phyloP scores from a whole-genome alignment of 2,113 vertebrate genomes.

The Girardinichthys multiradiatus region DNA sequence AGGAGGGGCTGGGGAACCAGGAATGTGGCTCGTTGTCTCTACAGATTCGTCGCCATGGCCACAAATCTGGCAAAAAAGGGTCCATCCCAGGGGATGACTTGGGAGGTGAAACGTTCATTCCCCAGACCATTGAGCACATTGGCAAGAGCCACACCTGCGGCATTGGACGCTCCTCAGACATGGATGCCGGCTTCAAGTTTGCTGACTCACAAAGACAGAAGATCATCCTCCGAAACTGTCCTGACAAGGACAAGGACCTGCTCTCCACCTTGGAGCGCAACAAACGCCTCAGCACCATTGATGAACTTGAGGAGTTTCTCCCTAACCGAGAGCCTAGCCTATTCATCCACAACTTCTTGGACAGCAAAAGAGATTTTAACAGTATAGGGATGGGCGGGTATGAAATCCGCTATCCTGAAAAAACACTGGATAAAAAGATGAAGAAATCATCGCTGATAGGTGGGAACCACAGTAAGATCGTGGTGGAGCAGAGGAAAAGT shows the following conservation, averaged over 20 bases:
- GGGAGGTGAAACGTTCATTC: conserved; percentile 92
- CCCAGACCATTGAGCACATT: conserved; percentile 97
- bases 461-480: conserved; percentile 97
- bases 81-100: conserved; percentile 82
- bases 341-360: conserved; percentile 96
- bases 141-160: conserved; percentile 96
- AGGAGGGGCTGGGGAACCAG: conserved; percentile 90
- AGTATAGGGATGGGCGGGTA: conserved; percentile 98
- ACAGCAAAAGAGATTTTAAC: conserved; percentile 96
- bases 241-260: conserved; percentile 92
- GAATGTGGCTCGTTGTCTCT: conserved; percentile 94
- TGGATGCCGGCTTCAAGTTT: conserved; percentile 91
- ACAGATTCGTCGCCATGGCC: conserved; percentile 89
- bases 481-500: conserved; percentile 97
- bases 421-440: conserved; percentile 94
- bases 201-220: conserved; percentile 92
- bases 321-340: conserved; percentile 94
- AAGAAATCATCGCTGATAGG: conserved; percentile 98
- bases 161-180: conserved; percentile 84
- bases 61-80: conserved; percentile 88
- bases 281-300: conserved; percentile 98
- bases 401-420: conserved; percentile 97
- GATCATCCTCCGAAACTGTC: conserved; percentile 87
- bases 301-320: conserved; percentile 96
- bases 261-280: conserved; percentile 89